Conservation (phyloP, 1,140 invertebrate species). For the Neodiprion pinetum region DNA sequence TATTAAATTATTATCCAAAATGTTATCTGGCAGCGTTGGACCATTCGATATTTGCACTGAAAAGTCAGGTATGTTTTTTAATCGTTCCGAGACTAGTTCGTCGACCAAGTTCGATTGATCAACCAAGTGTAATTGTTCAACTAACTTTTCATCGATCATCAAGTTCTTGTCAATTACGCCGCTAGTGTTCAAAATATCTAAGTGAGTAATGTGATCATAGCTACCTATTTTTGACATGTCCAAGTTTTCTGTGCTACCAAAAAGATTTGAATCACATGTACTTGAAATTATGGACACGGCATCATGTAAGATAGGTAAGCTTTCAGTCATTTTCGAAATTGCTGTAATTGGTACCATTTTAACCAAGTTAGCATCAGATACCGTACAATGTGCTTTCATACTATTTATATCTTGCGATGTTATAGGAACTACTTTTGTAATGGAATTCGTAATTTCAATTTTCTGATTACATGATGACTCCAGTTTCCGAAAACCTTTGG, state of each 20-base stretch:
- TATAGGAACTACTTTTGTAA: slow-evolving; percentile 34
- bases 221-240: slow-evolving; percentile 47
- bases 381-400: background rate
- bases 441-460: slow-evolving; percentile 9
- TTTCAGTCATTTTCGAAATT: slow-evolving; percentile 35
- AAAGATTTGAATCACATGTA: slow-evolving; percentile 46
- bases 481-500: slow-evolving; percentile 46
- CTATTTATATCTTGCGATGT: background rate
- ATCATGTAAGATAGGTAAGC: slow-evolving; percentile 36
- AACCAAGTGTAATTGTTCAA: slow-evolving; percentile 51
- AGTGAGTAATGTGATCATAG: slow-evolving; percentile 54
- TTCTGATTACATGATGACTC: background rate
- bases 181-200: slow-evolving; percentile 53
- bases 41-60: background rate
- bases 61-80: slow-evolving; percentile 45
- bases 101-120: slow-evolving; percentile 55
- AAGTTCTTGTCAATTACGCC: slow-evolving; percentile 54
- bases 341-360: slow-evolving; percentile 29
- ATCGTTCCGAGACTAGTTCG: slow-evolving; percentile 52
- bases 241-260: slow-evolving; percentile 49
- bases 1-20: slow-evolving; percentile 53
- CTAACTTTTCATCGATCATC: slow-evolving; percentile 56
- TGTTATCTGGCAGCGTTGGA: slow-evolving; percentile 47
- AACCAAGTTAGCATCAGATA: slow-evolving; percentile 24
- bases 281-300: slow-evolving; percentile 33